Evolutionary conservation across 2,797 vertebrate genomes (phyloP).

Genomic region (Pangasius sanitwongsei): DNA sequence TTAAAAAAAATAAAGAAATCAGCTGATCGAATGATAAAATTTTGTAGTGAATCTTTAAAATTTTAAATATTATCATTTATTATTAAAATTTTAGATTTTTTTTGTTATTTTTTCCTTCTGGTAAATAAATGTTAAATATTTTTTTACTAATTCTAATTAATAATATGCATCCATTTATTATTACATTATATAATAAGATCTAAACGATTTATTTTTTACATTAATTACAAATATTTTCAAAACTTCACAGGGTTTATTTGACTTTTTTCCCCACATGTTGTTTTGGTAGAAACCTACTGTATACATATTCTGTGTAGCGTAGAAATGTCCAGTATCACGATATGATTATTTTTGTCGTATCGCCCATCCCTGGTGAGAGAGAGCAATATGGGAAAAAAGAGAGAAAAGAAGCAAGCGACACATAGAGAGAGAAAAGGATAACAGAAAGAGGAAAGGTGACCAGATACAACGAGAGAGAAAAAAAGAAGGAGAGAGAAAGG

Average conservation of each 20-base stretch:
- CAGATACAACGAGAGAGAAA: neutral
- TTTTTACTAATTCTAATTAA: neutral
- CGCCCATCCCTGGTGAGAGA: neutral
- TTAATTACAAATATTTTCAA: neutral
- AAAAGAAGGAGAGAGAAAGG: neutral
- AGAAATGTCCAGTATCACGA: neutral
- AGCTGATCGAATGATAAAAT: too few species aligned
- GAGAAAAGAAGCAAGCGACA: neutral
- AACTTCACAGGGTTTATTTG: neutral
- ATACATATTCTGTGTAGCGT: neutral
- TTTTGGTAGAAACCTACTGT: neutral
- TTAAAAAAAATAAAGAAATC: neutral
- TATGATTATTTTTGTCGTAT: neutral
- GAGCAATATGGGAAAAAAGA: neutral
- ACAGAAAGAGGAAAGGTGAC: neutral
- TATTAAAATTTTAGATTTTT: neutral
- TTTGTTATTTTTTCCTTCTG: neutral
- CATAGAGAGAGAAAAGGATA: neutral
- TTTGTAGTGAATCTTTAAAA: too few species aligned
- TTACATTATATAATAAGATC: neutral
- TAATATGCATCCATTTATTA: neutral
- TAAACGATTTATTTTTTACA: neutral
- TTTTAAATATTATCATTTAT: too few species aligned
- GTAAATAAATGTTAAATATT: neutral
- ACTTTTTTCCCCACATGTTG: too few species aligned